Percentiles rank a stretch among this genome's conserved stretches.
Conservation (phyloP, 2,888 invertebrate genomes). For the Apocheima hispidaria region DNA sequence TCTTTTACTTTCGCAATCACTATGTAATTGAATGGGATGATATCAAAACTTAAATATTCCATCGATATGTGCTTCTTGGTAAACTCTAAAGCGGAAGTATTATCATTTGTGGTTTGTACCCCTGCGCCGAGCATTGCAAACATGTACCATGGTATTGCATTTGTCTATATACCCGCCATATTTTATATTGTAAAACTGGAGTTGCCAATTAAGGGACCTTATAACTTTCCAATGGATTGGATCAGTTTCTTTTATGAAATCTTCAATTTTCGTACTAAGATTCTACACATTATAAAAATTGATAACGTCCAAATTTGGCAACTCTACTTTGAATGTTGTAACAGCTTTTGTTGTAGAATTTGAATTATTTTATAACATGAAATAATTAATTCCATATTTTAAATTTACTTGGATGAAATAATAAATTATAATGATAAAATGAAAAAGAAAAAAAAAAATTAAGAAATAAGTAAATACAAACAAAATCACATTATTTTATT, state of each 20-base stretch:
- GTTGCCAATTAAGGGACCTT: conserved; percentile 54
- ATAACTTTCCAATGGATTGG: background rate
- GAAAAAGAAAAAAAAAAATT: conserved; percentile 12
- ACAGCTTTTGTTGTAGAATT: conserved; percentile 75
- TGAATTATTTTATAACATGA: conserved; percentile 43
- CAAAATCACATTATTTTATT: background rate
- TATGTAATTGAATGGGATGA: conserved; percentile 52
- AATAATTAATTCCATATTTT: conserved; percentile 23
- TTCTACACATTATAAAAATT: background rate
- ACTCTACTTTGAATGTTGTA: conserved; percentile 69
- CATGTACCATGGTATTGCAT: conserved; percentile 73
- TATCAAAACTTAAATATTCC: conserved; percentile 58
- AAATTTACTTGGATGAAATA: conserved; percentile 4
- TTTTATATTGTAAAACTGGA: conserved; percentile 50
- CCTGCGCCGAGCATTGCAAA: conserved; percentile 75
- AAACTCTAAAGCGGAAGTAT: conserved; percentile 83
- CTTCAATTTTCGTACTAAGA: background rate
- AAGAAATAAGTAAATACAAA: conserved; percentile 3
- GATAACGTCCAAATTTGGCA: conserved; percentile 48
- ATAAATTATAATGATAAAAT: too few species aligned
- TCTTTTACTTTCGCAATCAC: conserved; percentile 72
- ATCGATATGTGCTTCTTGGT: conserved; percentile 84
- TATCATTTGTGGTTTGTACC: conserved; percentile 81
- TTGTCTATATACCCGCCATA: conserved; percentile 64
- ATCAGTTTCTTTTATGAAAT: background rate